Percentiles rank a stretch among this genome's conserved stretches.
These are phyloP conservation scores for Chloroceryle aenea DNA, from an alignment of 2,113 vertebrate genomes.

Conservation along the genomic window DNA sequence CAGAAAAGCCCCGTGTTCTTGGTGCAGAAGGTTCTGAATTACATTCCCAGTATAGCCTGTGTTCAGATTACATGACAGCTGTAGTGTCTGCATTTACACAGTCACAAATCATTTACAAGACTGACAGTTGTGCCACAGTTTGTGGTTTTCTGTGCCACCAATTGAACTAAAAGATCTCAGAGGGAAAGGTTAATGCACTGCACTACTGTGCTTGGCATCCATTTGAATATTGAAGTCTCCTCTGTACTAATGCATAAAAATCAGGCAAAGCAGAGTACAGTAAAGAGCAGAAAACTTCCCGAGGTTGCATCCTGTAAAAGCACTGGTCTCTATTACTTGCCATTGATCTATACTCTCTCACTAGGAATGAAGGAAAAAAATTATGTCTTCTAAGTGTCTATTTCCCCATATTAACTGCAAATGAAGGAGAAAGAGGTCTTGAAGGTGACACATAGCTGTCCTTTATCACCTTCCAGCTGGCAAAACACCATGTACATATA, in stretches of 20 bases:
- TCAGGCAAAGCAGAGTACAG: conserved; percentile 13
- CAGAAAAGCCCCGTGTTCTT: conserved; percentile 16
- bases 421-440: background rate
- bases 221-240: conserved; percentile 55
- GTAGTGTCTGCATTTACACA: conserved; percentile 43
- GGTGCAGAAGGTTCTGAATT: conserved; percentile 40
- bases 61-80: conserved; percentile 51
- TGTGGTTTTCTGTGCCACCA: conserved; percentile 66
- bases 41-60: background rate
- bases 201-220: conserved; percentile 52
- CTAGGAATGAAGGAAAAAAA: background rate
- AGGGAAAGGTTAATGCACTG: conserved; percentile 67
- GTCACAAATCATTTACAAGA: conserved; percentile 57
- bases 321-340: background rate
- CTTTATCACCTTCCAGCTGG: background rate
- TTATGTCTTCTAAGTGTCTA: background rate
- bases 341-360: background rate
- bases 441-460: background rate
- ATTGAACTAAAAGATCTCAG: conserved; percentile 64
- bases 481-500: background rate
- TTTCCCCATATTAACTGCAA: background rate
- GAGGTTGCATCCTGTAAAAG: background rate
- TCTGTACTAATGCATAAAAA: conserved; percentile 49
- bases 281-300: conserved; percentile 9
- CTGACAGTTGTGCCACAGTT: conserved; percentile 63